A percentile compares a stretch with the other conserved stretches of the same genome.
phyloP scores from a whole-genome alignment of 2,888 invertebrate species.

The Polydrusus pterygomalis region DNA sequence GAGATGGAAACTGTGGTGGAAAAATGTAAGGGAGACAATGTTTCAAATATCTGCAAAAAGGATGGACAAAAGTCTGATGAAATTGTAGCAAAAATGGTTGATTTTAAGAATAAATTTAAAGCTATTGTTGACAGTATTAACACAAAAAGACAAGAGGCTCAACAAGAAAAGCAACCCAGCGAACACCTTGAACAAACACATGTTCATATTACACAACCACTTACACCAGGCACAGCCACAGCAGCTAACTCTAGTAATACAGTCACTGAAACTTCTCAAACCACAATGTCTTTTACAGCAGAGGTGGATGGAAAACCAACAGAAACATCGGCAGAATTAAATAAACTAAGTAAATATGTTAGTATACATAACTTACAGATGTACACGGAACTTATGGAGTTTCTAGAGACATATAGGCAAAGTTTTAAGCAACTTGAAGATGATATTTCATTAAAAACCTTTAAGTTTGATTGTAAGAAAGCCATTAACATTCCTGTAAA shows the following conservation, averaged over 20 bases:
- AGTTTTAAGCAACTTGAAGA: constrained; percentile 77
- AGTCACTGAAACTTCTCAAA: constrained; percentile 29
- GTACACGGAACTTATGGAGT: constrained; percentile 76
- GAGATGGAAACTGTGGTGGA: constrained; percentile 73
- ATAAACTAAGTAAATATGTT: constrained; percentile 69
- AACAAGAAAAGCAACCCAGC: not conserved
- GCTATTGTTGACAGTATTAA: constrained; percentile 71
- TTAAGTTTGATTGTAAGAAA: constrained; percentile 88
- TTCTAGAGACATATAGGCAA: constrained; percentile 76
- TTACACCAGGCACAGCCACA: constrained; percentile 1
- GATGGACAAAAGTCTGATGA: constrained; percentile 76
- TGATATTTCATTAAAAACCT: constrained; percentile 81
- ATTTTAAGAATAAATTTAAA: constrained; percentile 72
- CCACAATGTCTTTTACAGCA: constrained; percentile 39
- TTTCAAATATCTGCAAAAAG: constrained; percentile 72
- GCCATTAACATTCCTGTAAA: constrained; percentile 92
- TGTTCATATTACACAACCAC: constrained; percentile 28
- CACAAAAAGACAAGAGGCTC: constrained; percentile 65
- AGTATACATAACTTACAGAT: constrained; percentile 74
- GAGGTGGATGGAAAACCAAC: constrained; percentile 58
- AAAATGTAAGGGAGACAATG: constrained; percentile 70
- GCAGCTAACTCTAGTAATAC: constrained; percentile 14
- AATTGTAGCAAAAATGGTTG: constrained; percentile 64
- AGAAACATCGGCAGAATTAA: constrained; percentile 52
- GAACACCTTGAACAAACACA: constrained; percentile 22